Percentiles rank a stretch among this genome's conserved stretches.
Evolutionary conservation across 2,888 invertebrate genomes (phyloP).

Genomic region (Orchesella flavescens): DNA sequence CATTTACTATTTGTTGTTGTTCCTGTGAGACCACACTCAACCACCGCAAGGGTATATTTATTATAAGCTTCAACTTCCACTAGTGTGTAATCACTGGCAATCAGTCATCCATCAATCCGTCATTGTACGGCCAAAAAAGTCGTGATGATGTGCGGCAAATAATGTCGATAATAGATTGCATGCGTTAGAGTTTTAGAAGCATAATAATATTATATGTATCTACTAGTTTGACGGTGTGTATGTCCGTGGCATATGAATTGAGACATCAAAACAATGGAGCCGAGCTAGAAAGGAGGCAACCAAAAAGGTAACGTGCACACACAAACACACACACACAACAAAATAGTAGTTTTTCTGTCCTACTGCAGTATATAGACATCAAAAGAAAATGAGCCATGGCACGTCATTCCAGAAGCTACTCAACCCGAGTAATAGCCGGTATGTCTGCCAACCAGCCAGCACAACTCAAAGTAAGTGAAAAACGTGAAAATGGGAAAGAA

Average conservation of each 20-base stretch:
- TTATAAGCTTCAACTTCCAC: neutral
- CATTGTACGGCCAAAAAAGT: neutral
- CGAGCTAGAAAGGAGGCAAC: neutral
- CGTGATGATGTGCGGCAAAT: neutral
- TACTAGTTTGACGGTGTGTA: no score
- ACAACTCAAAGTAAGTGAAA: neutral
- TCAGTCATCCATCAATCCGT: constrained; percentile 18
- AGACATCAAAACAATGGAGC: constrained; percentile 40
- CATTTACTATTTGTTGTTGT: neutral
- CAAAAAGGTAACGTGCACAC: neutral
- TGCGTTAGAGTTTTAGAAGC: no score
- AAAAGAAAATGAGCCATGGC: no score
- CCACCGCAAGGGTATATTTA: no score
- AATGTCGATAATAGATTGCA: no score
- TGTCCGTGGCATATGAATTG: constrained; percentile 12
- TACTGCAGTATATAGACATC: no score
- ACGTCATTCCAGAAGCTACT: no score
- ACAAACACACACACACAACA: constrained; percentile 6
- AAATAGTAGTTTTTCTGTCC: neutral
- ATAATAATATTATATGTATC: no score
- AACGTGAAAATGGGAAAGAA: neutral
- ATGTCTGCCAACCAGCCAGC: no score
- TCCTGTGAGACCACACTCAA: neutral
- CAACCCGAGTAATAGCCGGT: no score
- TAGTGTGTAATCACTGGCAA: constrained; percentile 10